Evolutionary conservation across 2,113 vertebrate genomes (phyloP), one percentile per base, ranked within the genome.

Genomic region (Micromys minutus): DNA sequence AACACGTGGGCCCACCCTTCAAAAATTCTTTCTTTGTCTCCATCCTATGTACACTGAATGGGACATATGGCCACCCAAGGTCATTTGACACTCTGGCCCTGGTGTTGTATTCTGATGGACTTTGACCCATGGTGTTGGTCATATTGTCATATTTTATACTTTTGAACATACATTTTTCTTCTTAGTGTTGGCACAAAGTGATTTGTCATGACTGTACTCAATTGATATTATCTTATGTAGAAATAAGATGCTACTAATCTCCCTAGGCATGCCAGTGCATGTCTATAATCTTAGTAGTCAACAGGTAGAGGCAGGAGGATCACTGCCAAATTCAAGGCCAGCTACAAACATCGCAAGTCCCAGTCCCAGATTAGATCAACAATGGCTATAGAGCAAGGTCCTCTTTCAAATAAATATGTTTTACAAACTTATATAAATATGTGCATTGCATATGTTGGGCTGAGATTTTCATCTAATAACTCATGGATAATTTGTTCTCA

Each of bases 101-200:
- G n/a, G n/a, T n/a, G n/a, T n/a, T n/a, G n/a, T n/a, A n/a, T n/a
- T 92, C 45, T 47, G n/a, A n/a, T 77, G 88, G 80, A 75, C 71
- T 91, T 61, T 24, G 22, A 87, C 55, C 3, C 7, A n/a, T 74
- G 31, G 69, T 61, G 9, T 67, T 89, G 72, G 31, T 61, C 16
- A 9, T 76, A 63, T 63, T 77, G 31, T 61, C 16, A 9, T 76
- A 63, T 63, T 77, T 94, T 72, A 47, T 61, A 42, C 24, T 57
- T 91, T 83, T 59, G n/a, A 63, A 47, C 57, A 75, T 74, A 83
- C 59, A 5, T 19, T 94, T 94, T 81, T 80, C n/a, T 83, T 77
- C 34, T 77, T 90, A 63, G 13, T 59, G 36, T 45, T 55, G 15
- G 29, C 10, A 65, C 87, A 31, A 65, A 85, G 13, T 77, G 12